These are phyloP conservation scores for Drosophila takahashii DNA, from an alignment of 1,140 invertebrate species.

Conservation along the genomic window DNA sequence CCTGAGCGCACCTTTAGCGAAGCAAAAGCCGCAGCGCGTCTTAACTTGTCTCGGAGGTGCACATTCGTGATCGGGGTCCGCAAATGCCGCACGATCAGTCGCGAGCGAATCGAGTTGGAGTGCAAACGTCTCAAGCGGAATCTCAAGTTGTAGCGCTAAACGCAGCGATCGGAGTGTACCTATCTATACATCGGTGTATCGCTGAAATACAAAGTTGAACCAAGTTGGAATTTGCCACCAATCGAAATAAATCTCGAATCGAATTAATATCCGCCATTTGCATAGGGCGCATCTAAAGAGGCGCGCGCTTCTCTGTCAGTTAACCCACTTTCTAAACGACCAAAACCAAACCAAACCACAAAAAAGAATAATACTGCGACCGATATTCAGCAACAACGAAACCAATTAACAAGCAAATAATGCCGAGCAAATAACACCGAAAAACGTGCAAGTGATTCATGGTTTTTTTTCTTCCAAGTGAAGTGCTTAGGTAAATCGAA, in stretches of 20 bases:
- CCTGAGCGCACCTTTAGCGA: constrained; percentile 22
- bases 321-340: constrained; percentile 81
- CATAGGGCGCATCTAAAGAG: constrained; percentile 67
- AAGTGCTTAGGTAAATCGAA: constrained; percentile 36
- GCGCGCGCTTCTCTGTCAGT: constrained; percentile 48
- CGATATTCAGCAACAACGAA: constrained; percentile 64
- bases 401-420: constrained; percentile 76
- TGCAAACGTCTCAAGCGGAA: constrained; percentile 54
- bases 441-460: constrained; percentile 70
- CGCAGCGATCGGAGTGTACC: constrained; percentile 42
- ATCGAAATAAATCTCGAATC: constrained; percentile 67
- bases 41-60: constrained; percentile 11
- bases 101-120: constrained; percentile 72
- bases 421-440: constrained; percentile 36
- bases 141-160: constrained; percentile 58
- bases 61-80: constrained; percentile 15
- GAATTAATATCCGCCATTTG: constrained; percentile 58
- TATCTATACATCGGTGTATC: constrained; percentile 7
- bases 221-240: constrained; percentile 73
- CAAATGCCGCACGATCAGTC: constrained; percentile 53
- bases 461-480: constrained; percentile 49
- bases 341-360: constrained; percentile 43
- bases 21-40: constrained; percentile 36
- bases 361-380: constrained; percentile 51
- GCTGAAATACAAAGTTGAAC: constrained; percentile 72